Percentiles rank a stretch among this genome's conserved stretches.
Evolutionary conservation across 1,140 invertebrate genomes (phyloP).

Genomic region (Pantala flavescens): DNA sequence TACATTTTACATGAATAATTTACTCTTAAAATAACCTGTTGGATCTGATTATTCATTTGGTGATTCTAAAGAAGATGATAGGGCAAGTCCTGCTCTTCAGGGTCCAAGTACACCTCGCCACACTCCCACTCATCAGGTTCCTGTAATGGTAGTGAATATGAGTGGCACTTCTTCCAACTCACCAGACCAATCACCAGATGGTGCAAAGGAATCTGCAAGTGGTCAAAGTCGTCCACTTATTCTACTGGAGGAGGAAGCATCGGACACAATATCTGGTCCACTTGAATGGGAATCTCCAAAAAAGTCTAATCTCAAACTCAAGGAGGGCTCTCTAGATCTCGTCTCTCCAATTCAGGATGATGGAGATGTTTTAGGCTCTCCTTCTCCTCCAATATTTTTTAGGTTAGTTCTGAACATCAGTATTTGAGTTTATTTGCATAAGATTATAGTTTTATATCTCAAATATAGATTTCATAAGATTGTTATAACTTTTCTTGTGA

Average conservation of each 20-base stretch:
- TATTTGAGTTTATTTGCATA: no score
- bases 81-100: neutral
- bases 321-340: constrained; percentile 2
- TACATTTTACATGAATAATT: no score
- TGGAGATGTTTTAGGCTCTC: neutral
- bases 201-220: constrained; percentile 22
- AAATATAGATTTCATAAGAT: no score
- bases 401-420: no score
- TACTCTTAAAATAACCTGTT: no score
- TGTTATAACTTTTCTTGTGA: no score
- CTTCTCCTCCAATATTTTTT: constrained; percentile 12
- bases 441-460: no score
- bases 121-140: constrained; percentile 51
- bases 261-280: constrained; percentile 25
- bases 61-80: no score
- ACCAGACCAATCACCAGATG: constrained; percentile 26
- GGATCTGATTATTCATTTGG: no score
- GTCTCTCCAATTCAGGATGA: constrained; percentile 10
- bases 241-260: neutral
- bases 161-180: constrained; percentile 20
- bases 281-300: constrained; percentile 44
- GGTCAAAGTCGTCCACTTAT: constrained; percentile 20
- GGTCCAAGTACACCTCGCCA: constrained; percentile 36
- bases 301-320: constrained; percentile 31
- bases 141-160: constrained; percentile 52